Conservation (phyloP, 2,797 vertebrate species). For the Meriones psammophilus region DNA sequence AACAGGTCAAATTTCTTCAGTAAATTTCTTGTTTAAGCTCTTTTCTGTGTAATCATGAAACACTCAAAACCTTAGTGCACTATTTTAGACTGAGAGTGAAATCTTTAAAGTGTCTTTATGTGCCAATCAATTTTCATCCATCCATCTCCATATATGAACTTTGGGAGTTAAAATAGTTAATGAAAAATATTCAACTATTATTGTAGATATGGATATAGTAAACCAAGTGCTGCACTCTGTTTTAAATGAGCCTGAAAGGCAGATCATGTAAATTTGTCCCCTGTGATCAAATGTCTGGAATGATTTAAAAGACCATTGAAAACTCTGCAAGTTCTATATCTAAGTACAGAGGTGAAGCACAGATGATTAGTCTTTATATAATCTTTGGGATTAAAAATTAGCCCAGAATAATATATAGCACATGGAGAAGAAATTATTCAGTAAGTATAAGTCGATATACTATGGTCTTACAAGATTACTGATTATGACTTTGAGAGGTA, state of each 20-base stretch:
- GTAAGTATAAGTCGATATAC: background rate
- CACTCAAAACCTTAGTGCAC: background rate
- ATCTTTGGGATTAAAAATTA: background rate
- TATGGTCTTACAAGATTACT: background rate
- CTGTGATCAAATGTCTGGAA: background rate
- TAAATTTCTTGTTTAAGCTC: background rate
- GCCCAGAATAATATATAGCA: background rate
- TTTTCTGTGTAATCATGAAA: background rate
- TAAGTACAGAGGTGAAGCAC: background rate
- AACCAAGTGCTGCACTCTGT: background rate
- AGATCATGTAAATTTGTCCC: background rate
- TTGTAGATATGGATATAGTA: background rate
- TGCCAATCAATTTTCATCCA: background rate
- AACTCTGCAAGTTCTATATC: background rate
- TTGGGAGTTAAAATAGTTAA: background rate
- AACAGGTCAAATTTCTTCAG: background rate
- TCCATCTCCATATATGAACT: background rate
- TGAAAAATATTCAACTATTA: background rate
- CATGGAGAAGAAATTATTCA: background rate
- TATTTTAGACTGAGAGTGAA: background rate
- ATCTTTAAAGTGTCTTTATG: background rate
- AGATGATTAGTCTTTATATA: background rate
- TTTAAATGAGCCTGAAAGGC: background rate
- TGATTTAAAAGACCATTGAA: background rate
- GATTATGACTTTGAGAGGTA: background rate